Base-by-base conservation (phyloP, 2,888 invertebrate genomes). In the Troglohyphantes excavatus region DNA sequence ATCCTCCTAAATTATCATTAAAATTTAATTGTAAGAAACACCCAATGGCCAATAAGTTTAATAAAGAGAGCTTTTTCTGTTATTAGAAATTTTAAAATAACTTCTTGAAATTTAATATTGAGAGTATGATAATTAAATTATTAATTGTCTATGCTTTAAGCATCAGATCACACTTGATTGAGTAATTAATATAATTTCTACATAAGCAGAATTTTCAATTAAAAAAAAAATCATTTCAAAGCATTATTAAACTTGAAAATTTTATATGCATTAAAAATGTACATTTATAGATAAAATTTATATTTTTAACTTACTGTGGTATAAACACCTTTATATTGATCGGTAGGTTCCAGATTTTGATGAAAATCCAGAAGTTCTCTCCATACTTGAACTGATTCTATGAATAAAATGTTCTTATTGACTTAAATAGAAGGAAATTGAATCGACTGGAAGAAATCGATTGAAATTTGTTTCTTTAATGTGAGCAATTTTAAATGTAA, bases 371-470 rank as follows among this genome's bases (percentile, higher is more conserved):
- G 27, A 46, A 89, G 68, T 43, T 89, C 89, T 26, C 68, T 27
- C 89, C 89, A 89, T 17, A 89, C 76, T 89, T 89, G 89, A 63
- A 89, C 83, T 17, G 89, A 89, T 39, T 75, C 89, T 89, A 53
- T 33, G n/a, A 53, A 11, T 53, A 53, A 53, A 67, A 75, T 17
- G 59, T 27, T 19, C 1, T 33, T 27, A 7, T 13, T 72, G 11
- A 72, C 13, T 23, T 3, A 21, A 72, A 72, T 23, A 13, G 17
- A n/a, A n/a, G n/a, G n/a, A n/a, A n/a, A n/a, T 27, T 11, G 17
- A 13, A 67, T 11, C 13, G 26, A 3, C 67, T 27, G 13, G 11
- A 43, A 43, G 17, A 11, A 43, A 43, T 43, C 27, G n/a, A 26
- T 68, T 5, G 19, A 3, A 27, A 33, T 68, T 27, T 29, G 13